Evolutionary conservation across 2,113 vertebrate genomes (phyloP).

Genomic region (Psettodes erumei): DNA sequence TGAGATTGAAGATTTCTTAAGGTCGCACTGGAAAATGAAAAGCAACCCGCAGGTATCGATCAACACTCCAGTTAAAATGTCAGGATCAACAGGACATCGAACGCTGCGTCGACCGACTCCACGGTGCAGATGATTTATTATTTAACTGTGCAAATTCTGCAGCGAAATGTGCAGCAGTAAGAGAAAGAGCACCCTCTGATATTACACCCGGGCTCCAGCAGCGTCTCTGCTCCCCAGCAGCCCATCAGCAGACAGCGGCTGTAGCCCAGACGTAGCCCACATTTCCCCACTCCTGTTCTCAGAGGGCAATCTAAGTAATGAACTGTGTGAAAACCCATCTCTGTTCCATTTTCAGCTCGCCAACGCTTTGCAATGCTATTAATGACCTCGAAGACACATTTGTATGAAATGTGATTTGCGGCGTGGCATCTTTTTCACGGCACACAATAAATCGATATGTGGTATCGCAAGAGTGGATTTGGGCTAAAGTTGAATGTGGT

Average conservation of each 20-base stretch:
- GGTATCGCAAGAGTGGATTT: constrained; percentile 26
- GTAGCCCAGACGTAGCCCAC: constrained; percentile 2
- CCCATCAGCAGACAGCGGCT: constrained; percentile 27
- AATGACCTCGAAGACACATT: constrained; percentile 50
- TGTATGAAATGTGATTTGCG: constrained; percentile 29
- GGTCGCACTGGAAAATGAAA: not conserved
- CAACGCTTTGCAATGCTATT: constrained; percentile 42
- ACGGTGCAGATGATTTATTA: constrained; percentile 5
- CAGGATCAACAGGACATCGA: not conserved
- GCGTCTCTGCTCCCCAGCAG: not conserved
- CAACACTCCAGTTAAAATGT: not conserved
- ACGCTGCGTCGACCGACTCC: not conserved
- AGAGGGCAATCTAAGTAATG: constrained; percentile 64
- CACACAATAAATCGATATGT: constrained; percentile 12
- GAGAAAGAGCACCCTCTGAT: not conserved
- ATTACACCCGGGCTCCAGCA: not conserved
- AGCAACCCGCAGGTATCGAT: not conserved
- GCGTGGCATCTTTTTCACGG: constrained; percentile 12
- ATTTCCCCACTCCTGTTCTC: constrained; percentile 41
- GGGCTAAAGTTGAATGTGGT: constrained; percentile 2
- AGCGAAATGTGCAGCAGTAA: not conserved
- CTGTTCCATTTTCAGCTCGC: constrained; percentile 56
- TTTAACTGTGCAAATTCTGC: not conserved
- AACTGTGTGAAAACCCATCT: constrained; percentile 71
- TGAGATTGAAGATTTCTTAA: not conserved